Evolutionary conservation across 2,113 vertebrate species (phyloP).

Genomic region (Hemiscyllium ocellatum): DNA sequence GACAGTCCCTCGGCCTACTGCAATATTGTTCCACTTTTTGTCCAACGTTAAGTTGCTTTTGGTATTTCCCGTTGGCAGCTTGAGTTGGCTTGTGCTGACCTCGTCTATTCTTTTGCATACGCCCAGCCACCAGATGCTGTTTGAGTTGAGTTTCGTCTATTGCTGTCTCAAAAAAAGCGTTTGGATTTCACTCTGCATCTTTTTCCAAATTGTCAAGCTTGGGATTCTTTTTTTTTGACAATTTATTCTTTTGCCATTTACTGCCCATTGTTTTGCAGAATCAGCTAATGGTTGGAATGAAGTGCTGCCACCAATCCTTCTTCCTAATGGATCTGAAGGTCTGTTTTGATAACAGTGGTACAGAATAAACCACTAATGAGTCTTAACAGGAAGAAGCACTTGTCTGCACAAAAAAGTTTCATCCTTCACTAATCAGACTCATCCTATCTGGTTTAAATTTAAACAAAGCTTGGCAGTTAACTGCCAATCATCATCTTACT

Average conservation of each 20-base stretch:
- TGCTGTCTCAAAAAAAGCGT: not conserved
- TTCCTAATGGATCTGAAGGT: too few relatives aligned
- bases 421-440: too few relatives aligned
- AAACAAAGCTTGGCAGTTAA: too few relatives aligned
- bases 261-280: not conserved
- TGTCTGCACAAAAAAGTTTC: too few relatives aligned
- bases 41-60: not conserved
- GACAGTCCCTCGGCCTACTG: constrained; percentile 38
- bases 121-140: not conserved
- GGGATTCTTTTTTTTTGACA: not conserved
- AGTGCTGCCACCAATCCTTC: too few relatives aligned
- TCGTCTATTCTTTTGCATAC: not conserved
- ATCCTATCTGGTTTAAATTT: too few relatives aligned
- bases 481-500: too few relatives aligned
- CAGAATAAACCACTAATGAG: too few relatives aligned
- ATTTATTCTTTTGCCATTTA: not conserved
- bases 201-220: not conserved
- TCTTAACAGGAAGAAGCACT: too few relatives aligned
- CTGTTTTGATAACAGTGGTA: too few relatives aligned
- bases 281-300: too few relatives aligned
- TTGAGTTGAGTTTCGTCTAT: not conserved
- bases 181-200: not conserved
- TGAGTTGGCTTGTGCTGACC: not conserved
- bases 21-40: not conserved
- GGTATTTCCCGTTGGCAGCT: not conserved